phyloP scores from a whole-genome alignment of 2,888 invertebrate species.

The Stomorhina lunata region DNA sequence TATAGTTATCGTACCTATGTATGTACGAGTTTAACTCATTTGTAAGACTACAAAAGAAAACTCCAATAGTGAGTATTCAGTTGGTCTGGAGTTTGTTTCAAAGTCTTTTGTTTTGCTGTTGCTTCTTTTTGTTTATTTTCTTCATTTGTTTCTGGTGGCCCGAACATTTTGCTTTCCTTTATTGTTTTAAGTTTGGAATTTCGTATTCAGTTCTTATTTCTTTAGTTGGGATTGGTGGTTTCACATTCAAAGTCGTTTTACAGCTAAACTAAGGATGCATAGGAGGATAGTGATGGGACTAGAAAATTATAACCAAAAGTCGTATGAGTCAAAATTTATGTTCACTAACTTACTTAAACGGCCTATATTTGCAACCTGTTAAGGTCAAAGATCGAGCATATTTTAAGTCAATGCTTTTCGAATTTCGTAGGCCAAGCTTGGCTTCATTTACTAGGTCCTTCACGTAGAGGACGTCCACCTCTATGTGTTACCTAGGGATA shows the following conservation, averaged over 20 bases:
- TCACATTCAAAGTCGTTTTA: constrained; percentile 19
- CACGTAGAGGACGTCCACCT: too few species aligned
- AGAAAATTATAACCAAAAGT: too few species aligned
- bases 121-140: not conserved
- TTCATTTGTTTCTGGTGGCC: not conserved
- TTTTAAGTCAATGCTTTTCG: too few species aligned
- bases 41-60: constrained; percentile 37
- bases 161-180: not conserved
- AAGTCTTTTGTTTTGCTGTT: constrained; percentile 36
- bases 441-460: too few species aligned
- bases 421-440: too few species aligned
- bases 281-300: too few species aligned
- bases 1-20: not conserved
- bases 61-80: constrained; percentile 2
- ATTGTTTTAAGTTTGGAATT: not conserved
- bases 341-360: too few species aligned
- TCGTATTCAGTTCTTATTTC: not conserved
- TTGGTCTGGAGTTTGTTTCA: constrained; percentile 29
- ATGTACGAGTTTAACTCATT: constrained; percentile 17
- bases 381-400: too few species aligned
- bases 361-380: too few species aligned
- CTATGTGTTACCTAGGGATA: too few species aligned
- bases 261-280: not conserved
- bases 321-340: too few species aligned
- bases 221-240: not conserved